Conservation (phyloP, 2,888 invertebrate species). For the Prenolepis imparis region DNA sequence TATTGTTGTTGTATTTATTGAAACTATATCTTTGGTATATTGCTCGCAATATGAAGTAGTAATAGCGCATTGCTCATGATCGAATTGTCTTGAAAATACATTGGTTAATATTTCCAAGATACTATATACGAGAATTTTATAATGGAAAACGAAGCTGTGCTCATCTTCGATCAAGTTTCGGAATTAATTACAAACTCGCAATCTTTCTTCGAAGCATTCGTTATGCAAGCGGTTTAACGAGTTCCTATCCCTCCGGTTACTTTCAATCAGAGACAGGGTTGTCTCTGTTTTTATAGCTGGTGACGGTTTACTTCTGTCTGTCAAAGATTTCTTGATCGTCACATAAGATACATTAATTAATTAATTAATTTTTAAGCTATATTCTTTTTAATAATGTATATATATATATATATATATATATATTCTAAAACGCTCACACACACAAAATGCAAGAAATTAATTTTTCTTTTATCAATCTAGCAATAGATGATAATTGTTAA, state of each 20-base stretch:
- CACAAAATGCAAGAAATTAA: background rate
- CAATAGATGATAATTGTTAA: background rate
- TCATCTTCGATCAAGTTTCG: slow-evolving; percentile 70
- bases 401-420: too few relatives aligned
- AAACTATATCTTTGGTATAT: background rate
- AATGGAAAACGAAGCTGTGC: slow-evolving; percentile 58
- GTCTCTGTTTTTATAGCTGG: slow-evolving; percentile 52
- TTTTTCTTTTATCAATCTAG: background rate
- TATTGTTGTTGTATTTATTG: slow-evolving; percentile 29
- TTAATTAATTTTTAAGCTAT: background rate
- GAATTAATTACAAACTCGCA: slow-evolving; percentile 70
- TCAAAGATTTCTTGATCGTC: background rate
- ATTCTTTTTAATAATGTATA: background rate
- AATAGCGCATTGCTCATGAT: slow-evolving; percentile 23
- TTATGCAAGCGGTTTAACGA: slow-evolving; percentile 75
- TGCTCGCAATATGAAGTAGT: slow-evolving; percentile 9
- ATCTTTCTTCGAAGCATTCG: slow-evolving; percentile 69
- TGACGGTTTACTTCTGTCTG: slow-evolving; percentile 1
- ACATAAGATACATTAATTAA: slow-evolving; percentile 15
- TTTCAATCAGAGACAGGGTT: slow-evolving; percentile 47
- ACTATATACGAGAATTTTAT: slow-evolving; percentile 37
- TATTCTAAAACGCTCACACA: too few relatives aligned
- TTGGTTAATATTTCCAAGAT: slow-evolving; percentile 52
- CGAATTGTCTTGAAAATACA: slow-evolving; percentile 48
- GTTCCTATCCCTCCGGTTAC: slow-evolving; percentile 57